phyloP scores from a whole-genome alignment of 2,888 invertebrate genomes.

The Latrodectus elegans region DNA sequence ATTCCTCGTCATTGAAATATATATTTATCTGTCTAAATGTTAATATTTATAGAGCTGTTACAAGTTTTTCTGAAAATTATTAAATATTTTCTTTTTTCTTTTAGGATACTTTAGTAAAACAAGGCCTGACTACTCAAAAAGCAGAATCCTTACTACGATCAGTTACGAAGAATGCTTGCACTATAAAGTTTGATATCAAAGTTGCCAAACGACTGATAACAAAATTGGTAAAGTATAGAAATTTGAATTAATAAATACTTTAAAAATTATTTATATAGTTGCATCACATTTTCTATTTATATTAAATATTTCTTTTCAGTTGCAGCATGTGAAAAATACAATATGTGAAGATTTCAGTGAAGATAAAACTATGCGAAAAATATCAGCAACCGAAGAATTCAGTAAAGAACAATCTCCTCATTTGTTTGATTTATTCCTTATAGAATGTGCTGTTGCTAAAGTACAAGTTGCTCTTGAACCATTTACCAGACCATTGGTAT shows the following conservation, averaged over 20 bases:
- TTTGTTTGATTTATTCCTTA: constrained; percentile 83
- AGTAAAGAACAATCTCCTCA: constrained; percentile 78
- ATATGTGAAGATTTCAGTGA: not conserved
- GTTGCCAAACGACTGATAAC: constrained; percentile 79
- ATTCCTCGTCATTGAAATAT: not conserved
- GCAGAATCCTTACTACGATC: constrained; percentile 84
- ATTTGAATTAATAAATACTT: not conserved
- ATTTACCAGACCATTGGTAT: constrained; percentile 74
- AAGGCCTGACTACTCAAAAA: constrained; percentile 89
- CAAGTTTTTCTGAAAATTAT: too few species aligned
- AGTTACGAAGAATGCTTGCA: constrained; percentile 83
- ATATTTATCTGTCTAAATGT: too few species aligned
- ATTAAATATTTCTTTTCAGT: not conserved
- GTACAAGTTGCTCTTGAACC: constrained; percentile 82
- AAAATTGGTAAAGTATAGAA: constrained; percentile 73
- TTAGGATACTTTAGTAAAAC: constrained; percentile 89
- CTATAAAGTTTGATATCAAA: constrained; percentile 78
- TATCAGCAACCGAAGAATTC: constrained; percentile 48
- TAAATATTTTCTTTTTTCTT: not conserved
- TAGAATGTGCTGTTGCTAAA: constrained; percentile 85
- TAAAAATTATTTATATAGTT: not conserved
- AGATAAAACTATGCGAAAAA: constrained; percentile 6
- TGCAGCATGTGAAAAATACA: not conserved
- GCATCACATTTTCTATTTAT: not conserved
- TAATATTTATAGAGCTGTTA: too few species aligned